Evolutionary conservation across 1,140 invertebrate genomes (phyloP), one percentile per base, ranked within the genome.

Genomic region (Tenebrio molitor): DNA sequence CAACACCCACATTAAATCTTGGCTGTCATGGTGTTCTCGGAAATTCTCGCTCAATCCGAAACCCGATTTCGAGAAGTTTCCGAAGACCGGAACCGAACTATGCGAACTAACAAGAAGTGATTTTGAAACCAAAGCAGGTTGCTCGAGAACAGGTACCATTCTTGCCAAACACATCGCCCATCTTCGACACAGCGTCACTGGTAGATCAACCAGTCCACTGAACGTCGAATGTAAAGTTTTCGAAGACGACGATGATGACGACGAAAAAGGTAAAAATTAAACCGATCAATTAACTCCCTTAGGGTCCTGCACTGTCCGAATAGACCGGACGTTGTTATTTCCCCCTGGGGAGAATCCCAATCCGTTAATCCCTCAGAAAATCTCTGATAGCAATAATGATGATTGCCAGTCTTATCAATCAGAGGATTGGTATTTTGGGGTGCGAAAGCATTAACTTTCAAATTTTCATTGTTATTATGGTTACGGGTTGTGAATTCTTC

Each of bases 1-100:
- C 33, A 76, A 82, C 1, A 82, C 80, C 17, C 88, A 92, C 77
- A 88, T 92, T 34, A 80, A 80, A 39, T 85, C 87, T 15, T 92
- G 91, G 91, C 79, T 92, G 16, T 83, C 83, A 14, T 92, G 90
- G 91, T 86, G 88, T 62, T 84, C 84, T 4, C 84, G 84, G 16
- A 86, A 88, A 72, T 91, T 91, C 74, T 84, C 86, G 2, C 84
- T 92, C 46, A 83, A 83, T 23, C 84, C 86, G 2, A 74, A 84
- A 14, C 85, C 89, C 1, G 85, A 87, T 66, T 67, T 81, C 0
- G 67, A 80, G 6, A 83, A 85, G 72, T 88, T 92, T 76, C 88
- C 89, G n/a, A 83, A 83, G 34, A 85, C 84, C 4, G 90, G 90
- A 0, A 76, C 80, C 15, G 88, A 89, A 66, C 81, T 92, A 23